Evolutionary conservation across 1,140 invertebrate genomes (phyloP), one percentile per base, ranked within the genome.

Genomic region (Parapsyche elsis): DNA sequence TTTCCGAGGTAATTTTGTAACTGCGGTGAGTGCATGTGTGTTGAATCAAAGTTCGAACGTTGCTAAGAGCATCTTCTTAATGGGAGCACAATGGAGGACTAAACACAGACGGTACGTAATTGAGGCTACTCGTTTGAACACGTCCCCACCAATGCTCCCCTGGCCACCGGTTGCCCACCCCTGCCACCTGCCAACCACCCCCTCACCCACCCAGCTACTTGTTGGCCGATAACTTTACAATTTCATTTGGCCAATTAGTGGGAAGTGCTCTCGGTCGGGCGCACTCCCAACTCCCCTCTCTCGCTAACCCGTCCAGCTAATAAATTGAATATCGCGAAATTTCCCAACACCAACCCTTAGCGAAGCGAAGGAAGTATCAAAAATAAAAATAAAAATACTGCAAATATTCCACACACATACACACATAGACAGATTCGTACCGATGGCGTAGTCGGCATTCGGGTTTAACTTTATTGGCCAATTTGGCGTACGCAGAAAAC

Each of bases 171-270:
- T 70, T 79, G 26, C 16, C 71, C 70, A 64, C 53, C 64, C 16
- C 71, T 73, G 44, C 71, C 64, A n/a, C 64, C 21, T 19, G 12
- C 26, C 44, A 75, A 5, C 49, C 45, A 10, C 30, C 23, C 10
- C 46, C 71, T 24, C 73, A 12, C 49, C 45, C 46, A 30, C 12
- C 14, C 26, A 57, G 64, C 76, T 70, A 71, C 77, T 81, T 81
- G 77, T 75, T 78, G 76, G 64, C 61, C 73, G 53, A 81, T 79
- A 79, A 81, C 81, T 81, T 79, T 81, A 81, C 80, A 81, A 78
- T 81, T 81, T 81, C 77, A 81, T 81, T 81, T 81, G 59, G 77
- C 77, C 81, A 81, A 81, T 81, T 81, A 81, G 81, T 75, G 75
- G 71, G 64, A 79, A 81, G 81, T 75, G 81, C 77, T 79, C 75